A percentile compares a stretch with the other conserved stretches of the same genome.
These are phyloP conservation scores for Drosophila pseudoananassae DNA, from an alignment of 1,140 invertebrate genomes.

Conservation along the genomic window DNA sequence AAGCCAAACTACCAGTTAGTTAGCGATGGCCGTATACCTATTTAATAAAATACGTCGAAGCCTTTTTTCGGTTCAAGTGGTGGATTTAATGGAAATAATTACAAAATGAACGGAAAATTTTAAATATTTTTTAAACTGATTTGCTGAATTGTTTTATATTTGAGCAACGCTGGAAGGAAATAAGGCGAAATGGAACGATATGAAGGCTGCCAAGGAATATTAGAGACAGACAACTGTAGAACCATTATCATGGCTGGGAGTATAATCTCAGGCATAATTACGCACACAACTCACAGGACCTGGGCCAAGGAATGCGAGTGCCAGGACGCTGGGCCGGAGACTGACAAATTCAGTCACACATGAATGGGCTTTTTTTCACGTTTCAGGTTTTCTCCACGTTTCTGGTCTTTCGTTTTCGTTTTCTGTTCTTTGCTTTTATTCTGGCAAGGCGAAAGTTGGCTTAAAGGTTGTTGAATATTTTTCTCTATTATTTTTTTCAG, in stretches of 20 bases:
- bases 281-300: constrained; percentile 49
- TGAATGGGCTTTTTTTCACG: constrained; percentile 48
- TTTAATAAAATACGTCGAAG: too few species aligned
- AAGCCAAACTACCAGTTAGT: too few species aligned
- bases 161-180: not conserved
- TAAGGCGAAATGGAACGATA: not conserved
- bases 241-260: constrained; percentile 62
- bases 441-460: constrained; percentile 55
- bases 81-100: too few species aligned
- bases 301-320: constrained; percentile 17
- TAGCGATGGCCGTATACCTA: too few species aligned
- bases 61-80: too few species aligned
- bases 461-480: constrained; percentile 38
- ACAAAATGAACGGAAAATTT: too few species aligned
- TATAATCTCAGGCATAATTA: constrained; percentile 83
- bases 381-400: constrained; percentile 24
- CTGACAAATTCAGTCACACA: constrained; percentile 76
- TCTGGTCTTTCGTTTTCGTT: constrained; percentile 37
- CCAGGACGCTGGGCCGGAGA: constrained; percentile 29
- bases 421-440: constrained; percentile 18
- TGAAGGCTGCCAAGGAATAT: constrained; percentile 36
- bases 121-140: too few species aligned
- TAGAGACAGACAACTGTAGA: constrained; percentile 58
- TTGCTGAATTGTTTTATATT: not conserved
- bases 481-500: not conserved